A percentile compares a stretch with the other conserved stretches of the same genome.
Evolutionary conservation across 2,888 invertebrate species (phyloP).

Genomic region (Alitta virens): DNA sequence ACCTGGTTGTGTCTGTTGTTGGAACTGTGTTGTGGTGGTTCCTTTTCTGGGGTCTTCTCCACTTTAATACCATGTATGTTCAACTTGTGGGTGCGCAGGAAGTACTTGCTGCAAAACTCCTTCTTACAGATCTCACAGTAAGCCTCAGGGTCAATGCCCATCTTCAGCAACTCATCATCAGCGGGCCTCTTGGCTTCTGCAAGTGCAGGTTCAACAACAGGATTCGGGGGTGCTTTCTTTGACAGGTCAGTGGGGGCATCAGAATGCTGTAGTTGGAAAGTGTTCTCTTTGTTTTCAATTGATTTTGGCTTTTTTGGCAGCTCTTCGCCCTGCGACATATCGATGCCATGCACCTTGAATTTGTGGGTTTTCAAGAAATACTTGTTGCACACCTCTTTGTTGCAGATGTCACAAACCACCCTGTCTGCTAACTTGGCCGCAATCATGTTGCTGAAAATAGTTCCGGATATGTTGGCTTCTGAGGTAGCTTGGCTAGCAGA

Average conservation of each 20-base stretch:
- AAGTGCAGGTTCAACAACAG: not conserved
- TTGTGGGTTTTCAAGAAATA: slow-evolving; percentile 99
- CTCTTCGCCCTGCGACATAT: slow-evolving; percentile 25
- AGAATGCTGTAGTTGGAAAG: not conserved
- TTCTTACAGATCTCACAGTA: slow-evolving; percentile 79
- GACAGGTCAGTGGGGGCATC: slow-evolving; percentile 15
- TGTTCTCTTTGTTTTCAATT: slow-evolving; percentile 4
- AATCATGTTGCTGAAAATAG: slow-evolving; percentile 55
- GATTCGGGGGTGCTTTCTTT: slow-evolving; percentile 9
- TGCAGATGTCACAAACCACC: slow-evolving; percentile 83
- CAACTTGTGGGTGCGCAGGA: slow-evolving; percentile 93
- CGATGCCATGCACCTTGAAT: slow-evolving; percentile 81
- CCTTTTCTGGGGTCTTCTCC: slow-evolving; percentile 7
- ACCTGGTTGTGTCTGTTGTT: slow-evolving; percentile 3
- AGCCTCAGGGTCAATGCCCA: slow-evolving; percentile 57
- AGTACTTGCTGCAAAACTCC: slow-evolving; percentile 96
- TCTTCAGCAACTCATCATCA: slow-evolving; percentile 48
- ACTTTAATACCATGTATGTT: slow-evolving; percentile 86
- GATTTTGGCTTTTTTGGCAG: slow-evolving; percentile 11
- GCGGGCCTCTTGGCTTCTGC: slow-evolving; percentile 8
- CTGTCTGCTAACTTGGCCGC: slow-evolving; percentile 56
- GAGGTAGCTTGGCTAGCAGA: not conserved
- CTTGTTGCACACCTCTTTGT: slow-evolving; percentile 98
- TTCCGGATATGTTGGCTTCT: slow-evolving; percentile 16
- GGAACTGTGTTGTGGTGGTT: not conserved